Conservation (phyloP, 2,888 invertebrate genomes). For the Strigamia maritima region DNA sequence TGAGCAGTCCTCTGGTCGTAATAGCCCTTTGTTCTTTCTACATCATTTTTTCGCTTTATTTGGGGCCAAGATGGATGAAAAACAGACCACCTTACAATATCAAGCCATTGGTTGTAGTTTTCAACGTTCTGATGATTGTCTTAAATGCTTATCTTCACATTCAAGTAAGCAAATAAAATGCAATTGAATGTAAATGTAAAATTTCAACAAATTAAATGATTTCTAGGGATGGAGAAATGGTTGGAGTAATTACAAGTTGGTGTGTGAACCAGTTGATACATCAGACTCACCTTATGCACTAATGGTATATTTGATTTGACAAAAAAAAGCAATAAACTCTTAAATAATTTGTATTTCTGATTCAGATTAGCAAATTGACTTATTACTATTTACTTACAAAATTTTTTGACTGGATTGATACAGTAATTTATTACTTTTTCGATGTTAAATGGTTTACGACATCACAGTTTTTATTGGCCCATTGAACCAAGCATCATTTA, state of each 20-base stretch:
- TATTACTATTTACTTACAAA: not conserved
- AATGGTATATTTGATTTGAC: no score
- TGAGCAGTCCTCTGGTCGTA: not conserved
- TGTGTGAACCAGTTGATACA: no score
- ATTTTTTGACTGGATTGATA: not conserved
- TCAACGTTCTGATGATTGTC: not conserved
- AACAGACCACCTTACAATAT: not conserved
- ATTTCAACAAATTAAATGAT: not conserved
- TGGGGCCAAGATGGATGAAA: not conserved
- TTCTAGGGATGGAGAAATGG: not conserved
- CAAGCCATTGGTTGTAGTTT: not conserved
- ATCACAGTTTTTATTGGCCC: no score
- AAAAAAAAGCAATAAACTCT: not conserved
- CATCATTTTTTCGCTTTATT: not conserved
- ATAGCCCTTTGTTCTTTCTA: not conserved
- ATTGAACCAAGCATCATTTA: no score
- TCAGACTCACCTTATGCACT: no score
- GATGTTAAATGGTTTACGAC: no score
- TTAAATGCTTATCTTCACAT: not conserved
- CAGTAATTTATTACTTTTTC: not conserved
- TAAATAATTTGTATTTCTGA: not conserved
- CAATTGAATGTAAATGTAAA: no score
- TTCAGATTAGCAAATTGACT: not conserved
- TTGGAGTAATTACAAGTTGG: no score
- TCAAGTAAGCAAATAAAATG: no score